phyloP scores from a whole-genome alignment of 2,888 invertebrate genomes.

The Sacculina carcini region DNA sequence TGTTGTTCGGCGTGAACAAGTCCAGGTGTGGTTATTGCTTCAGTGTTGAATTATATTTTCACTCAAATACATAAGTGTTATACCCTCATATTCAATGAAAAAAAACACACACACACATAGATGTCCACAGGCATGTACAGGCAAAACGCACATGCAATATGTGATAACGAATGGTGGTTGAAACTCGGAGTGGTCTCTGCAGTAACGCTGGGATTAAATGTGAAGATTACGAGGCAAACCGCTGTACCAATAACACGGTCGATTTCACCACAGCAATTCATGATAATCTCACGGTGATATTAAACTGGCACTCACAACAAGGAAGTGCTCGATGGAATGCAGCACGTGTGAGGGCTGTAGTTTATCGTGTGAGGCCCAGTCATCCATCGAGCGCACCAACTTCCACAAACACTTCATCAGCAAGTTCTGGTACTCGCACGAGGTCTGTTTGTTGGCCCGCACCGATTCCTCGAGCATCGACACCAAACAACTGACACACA shows the following conservation, averaged over 20 bases:
- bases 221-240: too few relatives aligned
- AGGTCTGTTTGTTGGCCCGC: slow-evolving; percentile 24
- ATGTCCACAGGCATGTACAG: not conserved
- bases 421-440: slow-evolving; percentile 40
- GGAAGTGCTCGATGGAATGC: slow-evolving; percentile 60
- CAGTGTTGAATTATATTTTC: too few relatives aligned
- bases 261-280: too few relatives aligned
- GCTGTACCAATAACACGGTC: too few relatives aligned
- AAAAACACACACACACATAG: slow-evolving; percentile 3
- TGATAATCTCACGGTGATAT: too few relatives aligned
- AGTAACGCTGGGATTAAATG: too few relatives aligned
- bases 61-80: too few relatives aligned
- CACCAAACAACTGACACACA: slow-evolving; percentile 45
- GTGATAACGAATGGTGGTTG: not conserved
- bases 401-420: slow-evolving; percentile 89
- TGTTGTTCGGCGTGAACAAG: too few relatives aligned
- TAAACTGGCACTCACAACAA: slow-evolving; percentile 33
- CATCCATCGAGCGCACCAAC: slow-evolving; percentile 58
- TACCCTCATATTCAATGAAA: too few relatives aligned
- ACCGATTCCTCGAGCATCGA: slow-evolving; percentile 64
- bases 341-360: slow-evolving; percentile 27
- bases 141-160: not conserved
- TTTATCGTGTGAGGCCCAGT: slow-evolving; percentile 37
- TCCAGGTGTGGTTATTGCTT: too few relatives aligned
- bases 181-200: too few relatives aligned